Conservation (phyloP, 2,888 invertebrate species). For the Xanthorhoe spadicearia region DNA sequence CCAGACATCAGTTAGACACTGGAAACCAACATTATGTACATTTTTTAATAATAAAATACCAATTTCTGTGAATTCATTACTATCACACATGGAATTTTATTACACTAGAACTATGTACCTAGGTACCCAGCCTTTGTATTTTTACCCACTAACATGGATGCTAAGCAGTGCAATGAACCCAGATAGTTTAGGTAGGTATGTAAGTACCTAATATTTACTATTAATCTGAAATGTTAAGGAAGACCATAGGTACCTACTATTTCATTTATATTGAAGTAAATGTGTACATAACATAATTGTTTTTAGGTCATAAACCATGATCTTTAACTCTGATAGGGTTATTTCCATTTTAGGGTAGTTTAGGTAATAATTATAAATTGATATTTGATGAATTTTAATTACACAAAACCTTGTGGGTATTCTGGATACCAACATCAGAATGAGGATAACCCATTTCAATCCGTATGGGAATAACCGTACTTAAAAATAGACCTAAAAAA, state of each 20-base stretch:
- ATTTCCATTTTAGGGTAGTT: not conserved
- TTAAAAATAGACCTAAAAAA: not conserved
- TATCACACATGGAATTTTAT: no score
- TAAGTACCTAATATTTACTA: not conserved
- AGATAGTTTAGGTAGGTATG: not conserved
- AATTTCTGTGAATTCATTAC: no score
- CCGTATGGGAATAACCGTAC: not conserved
- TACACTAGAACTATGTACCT: no score
- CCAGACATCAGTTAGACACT: no score
- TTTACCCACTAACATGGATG: slow-evolving; percentile 12
- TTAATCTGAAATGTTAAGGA: not conserved
- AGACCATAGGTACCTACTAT: not conserved
- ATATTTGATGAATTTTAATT: not conserved
- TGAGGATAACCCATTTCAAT: not conserved
- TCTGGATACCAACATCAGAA: not conserved
- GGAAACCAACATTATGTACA: no score
- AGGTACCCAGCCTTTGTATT: not conserved
- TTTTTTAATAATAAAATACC: not conserved
- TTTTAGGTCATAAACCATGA: no score
- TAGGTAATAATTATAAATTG: not conserved
- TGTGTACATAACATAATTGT: no score
- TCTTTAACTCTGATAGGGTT: no score
- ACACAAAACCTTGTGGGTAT: not conserved
- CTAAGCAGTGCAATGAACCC: slow-evolving; percentile 17
- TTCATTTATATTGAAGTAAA: no score